Evolutionary conservation across 1,140 invertebrate species (phyloP), one percentile per base, ranked within the genome.

Genomic region (Drusus annulatus): DNA sequence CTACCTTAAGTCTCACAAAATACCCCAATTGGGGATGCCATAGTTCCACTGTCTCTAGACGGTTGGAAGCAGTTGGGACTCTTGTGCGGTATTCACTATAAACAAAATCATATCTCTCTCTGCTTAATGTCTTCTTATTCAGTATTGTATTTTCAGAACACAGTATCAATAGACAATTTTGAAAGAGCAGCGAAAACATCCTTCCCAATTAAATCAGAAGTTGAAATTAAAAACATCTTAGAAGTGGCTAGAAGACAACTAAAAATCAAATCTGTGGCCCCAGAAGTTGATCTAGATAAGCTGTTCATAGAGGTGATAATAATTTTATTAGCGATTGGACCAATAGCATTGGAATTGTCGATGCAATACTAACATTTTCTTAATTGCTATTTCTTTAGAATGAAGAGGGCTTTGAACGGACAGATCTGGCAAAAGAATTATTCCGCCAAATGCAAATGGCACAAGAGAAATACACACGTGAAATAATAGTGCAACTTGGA

Each of bases 161-260:
- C 88, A 17, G 85, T 80, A 17, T 60, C 86, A n/a, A 84, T 88
- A 8, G 88, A 88, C 65, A 87, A 89, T 31, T 87, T 89, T 17
- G 89, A 89, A 77, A 89, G 87, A 76, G 81, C 85, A 5, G 71
- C 86, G 0, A 87, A 87, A 74, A 60, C 84, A 1, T 84, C 84
- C 7, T 90, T 89, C 73, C 87, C 89, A 0, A 58, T 89, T 62
- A 90, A 90, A 78, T 89, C 86, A 65, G 88, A 90, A 76, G 88
- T 89, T 58, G 89, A 90, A 75, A 88, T 90, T 25, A 88, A 89
- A 78, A 90, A 89, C 65, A 81, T 90, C 15, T 81, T 84, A 3
- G 88, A 90, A 52, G 87, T 87, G 8, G 86, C 87, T 8, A 85
- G 86, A 51, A 89, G 87, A 79, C 89, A 90, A 75, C 85, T 90